Evolutionary conservation across 64 coral and sea anemone species (phyloP).

Genomic region (Montipora cactus): DNA sequence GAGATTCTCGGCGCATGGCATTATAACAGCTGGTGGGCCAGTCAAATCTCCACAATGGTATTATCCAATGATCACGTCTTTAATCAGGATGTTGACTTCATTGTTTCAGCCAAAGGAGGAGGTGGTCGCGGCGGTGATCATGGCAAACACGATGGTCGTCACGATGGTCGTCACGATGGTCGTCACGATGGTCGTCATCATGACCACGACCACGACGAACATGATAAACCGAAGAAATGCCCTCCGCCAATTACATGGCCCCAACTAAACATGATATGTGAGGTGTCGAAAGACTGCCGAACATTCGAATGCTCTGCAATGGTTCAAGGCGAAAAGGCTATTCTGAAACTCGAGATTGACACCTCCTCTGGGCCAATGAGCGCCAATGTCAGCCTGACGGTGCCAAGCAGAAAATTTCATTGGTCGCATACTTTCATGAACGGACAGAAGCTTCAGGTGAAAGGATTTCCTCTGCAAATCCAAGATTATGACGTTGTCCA

Average conservation of each 20-base stretch:
- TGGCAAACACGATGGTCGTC: not conserved
- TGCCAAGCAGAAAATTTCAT: not conserved
- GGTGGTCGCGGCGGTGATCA: not conserved
- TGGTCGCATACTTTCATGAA: slow-evolving; percentile 25
- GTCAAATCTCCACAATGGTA: no score
- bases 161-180: not conserved
- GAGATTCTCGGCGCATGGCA: no score
- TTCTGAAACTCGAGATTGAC: not conserved
- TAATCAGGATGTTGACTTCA: no score
- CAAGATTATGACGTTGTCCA: not conserved
- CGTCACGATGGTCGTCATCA: not conserved
- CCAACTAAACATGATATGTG: not conserved
- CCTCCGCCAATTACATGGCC: not conserved
- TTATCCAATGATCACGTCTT: no score
- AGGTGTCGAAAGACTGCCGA: not conserved
- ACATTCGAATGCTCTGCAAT: not conserved
- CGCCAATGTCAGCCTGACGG: not conserved
- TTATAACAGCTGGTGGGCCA: no score
- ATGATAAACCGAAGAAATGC: not conserved
- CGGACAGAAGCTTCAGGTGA: slow-evolving; percentile 9
- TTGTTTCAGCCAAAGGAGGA: slow-evolving; percentile 30
- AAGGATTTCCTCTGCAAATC: not conserved
- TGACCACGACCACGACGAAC: not conserved
- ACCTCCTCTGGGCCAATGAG: not conserved
- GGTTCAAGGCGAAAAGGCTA: not conserved